Percentiles rank a stretch among this genome's conserved stretches.
Evolutionary conservation across 2,888 invertebrate species (phyloP).

Genomic region (Fragum sueziense): DNA sequence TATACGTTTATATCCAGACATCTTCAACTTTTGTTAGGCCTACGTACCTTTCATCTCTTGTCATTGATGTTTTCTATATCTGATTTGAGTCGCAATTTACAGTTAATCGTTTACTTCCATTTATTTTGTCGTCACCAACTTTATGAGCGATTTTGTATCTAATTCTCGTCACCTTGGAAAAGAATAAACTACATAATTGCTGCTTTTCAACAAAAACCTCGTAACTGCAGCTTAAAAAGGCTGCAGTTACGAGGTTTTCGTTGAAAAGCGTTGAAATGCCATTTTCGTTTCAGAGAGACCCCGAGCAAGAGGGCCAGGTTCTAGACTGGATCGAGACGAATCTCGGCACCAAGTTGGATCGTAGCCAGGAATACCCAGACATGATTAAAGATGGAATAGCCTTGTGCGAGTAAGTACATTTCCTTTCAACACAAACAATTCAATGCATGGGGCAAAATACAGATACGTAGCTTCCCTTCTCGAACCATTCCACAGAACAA

Average conservation of each 20-base stretch:
- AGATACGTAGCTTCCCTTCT: too few species aligned
- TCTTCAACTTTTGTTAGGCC: too few species aligned
- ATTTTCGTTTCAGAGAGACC: conserved; percentile 75
- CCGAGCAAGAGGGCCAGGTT: conserved; percentile 86
- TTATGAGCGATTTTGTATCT: background rate
- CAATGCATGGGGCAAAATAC: too few species aligned
- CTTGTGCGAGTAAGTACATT: conserved; percentile 91
- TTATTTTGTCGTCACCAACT: background rate
- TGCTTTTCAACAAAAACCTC: too few species aligned
- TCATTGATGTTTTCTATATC: too few species aligned
- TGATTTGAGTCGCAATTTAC: background rate
- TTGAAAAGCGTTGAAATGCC: background rate
- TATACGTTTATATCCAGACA: too few species aligned
- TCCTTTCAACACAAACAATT: too few species aligned
- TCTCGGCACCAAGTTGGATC: conserved; percentile 92
- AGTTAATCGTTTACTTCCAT: background rate
- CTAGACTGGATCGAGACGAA: conserved; percentile 94
- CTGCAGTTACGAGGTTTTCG: too few species aligned
- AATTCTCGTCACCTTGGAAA: background rate
- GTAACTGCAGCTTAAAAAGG: too few species aligned
- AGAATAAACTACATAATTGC: background rate
- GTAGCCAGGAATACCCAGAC: conserved; percentile 93
- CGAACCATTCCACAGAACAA: too few species aligned
- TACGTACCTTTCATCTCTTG: too few species aligned
- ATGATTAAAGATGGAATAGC: conserved; percentile 94